Conservation (phyloP, 2,797 vertebrate species). For the Anniella stebbinsi region DNA sequence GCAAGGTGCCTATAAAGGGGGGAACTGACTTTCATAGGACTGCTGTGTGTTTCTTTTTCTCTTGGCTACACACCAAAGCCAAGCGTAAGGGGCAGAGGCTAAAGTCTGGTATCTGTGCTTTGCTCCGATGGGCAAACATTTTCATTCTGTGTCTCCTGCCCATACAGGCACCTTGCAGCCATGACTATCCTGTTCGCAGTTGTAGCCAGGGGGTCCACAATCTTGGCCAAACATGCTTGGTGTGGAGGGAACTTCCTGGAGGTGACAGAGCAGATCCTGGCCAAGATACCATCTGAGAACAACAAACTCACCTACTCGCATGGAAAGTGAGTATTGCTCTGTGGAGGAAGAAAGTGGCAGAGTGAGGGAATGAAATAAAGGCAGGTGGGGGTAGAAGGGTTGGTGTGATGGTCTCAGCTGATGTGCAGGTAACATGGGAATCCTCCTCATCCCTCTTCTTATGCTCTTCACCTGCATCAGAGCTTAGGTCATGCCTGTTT, state of each 20-base stretch:
- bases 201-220: conserved; percentile 95
- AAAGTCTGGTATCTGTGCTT: neutral
- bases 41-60: neutral
- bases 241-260: conserved; percentile 98
- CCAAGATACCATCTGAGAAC: conserved; percentile 96
- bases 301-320: conserved; percentile 98
- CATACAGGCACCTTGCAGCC: conserved; percentile 68
- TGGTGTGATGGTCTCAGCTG: neutral
- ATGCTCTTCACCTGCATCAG: neutral
- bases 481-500: neutral
- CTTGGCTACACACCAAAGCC: neutral
- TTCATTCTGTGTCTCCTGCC: neutral
- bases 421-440: neutral
- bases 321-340: conserved; percentile 85
- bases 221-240: conserved; percentile 96
- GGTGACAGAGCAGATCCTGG: conserved; percentile 96
- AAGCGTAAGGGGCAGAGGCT: neutral
- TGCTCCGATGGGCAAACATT: conserved; percentile 1
- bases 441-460: neutral
- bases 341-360: neutral
- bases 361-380: neutral
- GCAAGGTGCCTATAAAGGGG: neutral
- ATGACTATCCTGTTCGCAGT: conserved; percentile 99
- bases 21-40: neutral
- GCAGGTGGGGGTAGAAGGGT: no score